Base-by-base conservation (phyloP, 2,888 invertebrate species). In the Brassicogethes aeneus region DNA sequence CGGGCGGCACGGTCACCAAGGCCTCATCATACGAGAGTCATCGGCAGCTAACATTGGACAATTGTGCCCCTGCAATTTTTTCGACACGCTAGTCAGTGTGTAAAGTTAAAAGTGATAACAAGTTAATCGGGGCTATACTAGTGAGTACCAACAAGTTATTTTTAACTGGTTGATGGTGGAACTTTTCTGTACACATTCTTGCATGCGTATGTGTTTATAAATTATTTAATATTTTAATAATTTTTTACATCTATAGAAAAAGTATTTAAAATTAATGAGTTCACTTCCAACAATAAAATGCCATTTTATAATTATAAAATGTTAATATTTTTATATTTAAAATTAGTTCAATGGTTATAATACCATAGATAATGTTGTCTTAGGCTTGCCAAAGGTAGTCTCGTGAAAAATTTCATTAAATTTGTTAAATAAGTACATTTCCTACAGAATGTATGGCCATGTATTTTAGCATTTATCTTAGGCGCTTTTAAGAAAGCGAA, bases 301-400 rank as follows among this genome's bases (percentile, higher is more conserved):
- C n/a, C n/a, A n/a, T n/a, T n/a, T n/a, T n/a, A n/a, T n/a, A n/a
- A n/a, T n/a, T n/a, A n/a, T n/a, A n/a, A n/a, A n/a, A n/a, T n/a
- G n/a, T n/a, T n/a, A n/a, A n/a, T n/a, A n/a, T n/a, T n/a, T n/a
- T n/a, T n/a, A n/a, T n/a, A n/a, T n/a, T n/a, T n/a, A n/a, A n/a
- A n/a, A n/a, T n/a, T n/a, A n/a, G n/a, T n/a, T n/a, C n/a, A n/a
- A n/a, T n/a, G n/a, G n/a, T n/a, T n/a, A n/a, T n/a, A n/a, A n/a
- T n/a, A 85, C 80, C 59, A 74, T 77, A 54, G 80, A 70, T 52
- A 90, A 72, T 47, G 85, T 92, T 64, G 96, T 72, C 71, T 99
- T 96, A 38, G 97, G 99, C 70, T 90, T 85, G 69, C 96, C 94
- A 61, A 93, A 97, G 45, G 96, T 95, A 75, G 64, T 92, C 89